Conservation (phyloP, 2,888 invertebrate genomes). For the Hemistola chrysoprasaria region DNA sequence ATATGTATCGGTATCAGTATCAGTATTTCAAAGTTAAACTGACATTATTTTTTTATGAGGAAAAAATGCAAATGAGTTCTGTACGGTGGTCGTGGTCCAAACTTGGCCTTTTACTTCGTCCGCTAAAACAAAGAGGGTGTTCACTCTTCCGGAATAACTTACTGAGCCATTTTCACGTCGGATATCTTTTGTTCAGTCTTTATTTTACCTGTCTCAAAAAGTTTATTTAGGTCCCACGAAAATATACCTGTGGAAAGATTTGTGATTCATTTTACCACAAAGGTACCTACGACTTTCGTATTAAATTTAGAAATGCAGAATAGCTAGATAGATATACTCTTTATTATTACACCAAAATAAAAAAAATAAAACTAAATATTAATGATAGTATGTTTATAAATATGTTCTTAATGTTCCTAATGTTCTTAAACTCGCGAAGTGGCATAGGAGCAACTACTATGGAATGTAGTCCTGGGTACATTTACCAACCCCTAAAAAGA, state of each 20-base stretch:
- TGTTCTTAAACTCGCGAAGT: no score
- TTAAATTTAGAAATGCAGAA: no score
- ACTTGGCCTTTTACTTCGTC: conserved; percentile 33
- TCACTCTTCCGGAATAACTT: conserved; percentile 43
- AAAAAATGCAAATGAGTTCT: conserved; percentile 35
- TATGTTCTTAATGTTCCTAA: no score
- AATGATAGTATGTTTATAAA: no score
- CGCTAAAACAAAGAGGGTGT: conserved; percentile 39
- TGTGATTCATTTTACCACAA: neutral
- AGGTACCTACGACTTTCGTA: no score
- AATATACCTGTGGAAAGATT: conserved; percentile 12
- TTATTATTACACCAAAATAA: no score
- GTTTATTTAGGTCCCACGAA: conserved; percentile 17
- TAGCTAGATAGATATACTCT: no score
- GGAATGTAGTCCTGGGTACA: no score
- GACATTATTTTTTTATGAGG: conserved; percentile 22
- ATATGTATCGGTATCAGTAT: conserved; percentile 20
- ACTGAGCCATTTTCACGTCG: conserved; percentile 36
- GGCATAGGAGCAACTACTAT: no score
- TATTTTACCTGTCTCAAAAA: conserved; percentile 19
- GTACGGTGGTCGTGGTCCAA: conserved; percentile 35
- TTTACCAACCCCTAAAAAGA: no score
- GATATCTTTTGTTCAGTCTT: conserved; percentile 33
- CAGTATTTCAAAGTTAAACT: conserved; percentile 14
- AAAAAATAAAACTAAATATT: no score